Evolutionary conservation across 2,113 vertebrate species (phyloP).

Genomic region (Motacilla tschutschensis): DNA sequence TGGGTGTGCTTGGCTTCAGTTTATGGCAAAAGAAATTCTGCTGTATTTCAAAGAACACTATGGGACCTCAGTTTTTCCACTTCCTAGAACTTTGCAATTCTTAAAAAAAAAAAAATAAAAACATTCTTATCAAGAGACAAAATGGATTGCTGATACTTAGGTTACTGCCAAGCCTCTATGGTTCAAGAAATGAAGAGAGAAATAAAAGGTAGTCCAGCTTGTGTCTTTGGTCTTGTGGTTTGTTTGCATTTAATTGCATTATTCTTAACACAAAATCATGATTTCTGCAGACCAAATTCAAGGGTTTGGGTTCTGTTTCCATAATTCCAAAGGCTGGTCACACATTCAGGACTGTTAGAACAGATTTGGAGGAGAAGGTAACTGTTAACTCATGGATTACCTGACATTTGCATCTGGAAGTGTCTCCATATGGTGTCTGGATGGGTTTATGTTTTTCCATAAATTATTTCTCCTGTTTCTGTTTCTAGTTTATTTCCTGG

Average conservation of each 20-base stretch:
- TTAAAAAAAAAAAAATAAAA: neutral
- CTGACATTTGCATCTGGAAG: neutral
- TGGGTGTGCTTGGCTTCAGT: neutral
- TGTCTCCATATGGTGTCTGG: neutral
- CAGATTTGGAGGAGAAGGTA: neutral
- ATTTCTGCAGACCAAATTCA: neutral
- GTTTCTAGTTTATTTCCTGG: neutral
- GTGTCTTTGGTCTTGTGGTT: neutral
- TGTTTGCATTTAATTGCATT: neutral
- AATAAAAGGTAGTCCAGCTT: neutral
- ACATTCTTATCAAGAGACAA: neutral
- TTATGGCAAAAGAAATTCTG: neutral
- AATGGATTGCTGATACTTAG: accelerated
- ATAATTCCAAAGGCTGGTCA: neutral
- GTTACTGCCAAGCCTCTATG: neutral
- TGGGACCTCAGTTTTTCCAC: neutral
- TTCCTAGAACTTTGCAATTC: neutral
- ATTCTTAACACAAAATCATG: neutral
- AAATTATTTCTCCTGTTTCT: neutral
- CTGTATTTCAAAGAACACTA: neutral
- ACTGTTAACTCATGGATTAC: neutral
- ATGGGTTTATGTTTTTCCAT: neutral
- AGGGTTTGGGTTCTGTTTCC: neutral
- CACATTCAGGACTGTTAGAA: neutral
- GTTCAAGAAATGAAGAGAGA: neutral